Base-by-base conservation (phyloP, 2,888 invertebrate genomes). In the Boloria euphrosyne region DNA sequence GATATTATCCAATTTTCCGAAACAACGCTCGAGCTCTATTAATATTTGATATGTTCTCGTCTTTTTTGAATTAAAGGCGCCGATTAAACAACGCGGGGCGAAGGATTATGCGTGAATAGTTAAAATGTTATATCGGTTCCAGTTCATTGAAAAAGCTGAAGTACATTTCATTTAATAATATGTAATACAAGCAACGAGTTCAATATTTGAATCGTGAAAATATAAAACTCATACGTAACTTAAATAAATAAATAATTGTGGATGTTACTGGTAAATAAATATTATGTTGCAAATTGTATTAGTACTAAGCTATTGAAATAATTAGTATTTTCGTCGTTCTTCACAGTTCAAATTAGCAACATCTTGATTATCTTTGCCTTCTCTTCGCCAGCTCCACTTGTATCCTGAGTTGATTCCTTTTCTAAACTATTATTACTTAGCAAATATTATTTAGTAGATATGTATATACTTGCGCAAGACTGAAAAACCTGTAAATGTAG, bases 321-420 rank as follows among this genome's bases (percentile, higher is more conserved):
- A 10, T 38, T 38, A 38, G 10, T 38, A 22, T 3, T 22, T 22
- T 22, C 22, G 22, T 22, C 22, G 22, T 89, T 97, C 97, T 86
- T 97, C 97, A 86, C 97, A 97, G 80, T 97, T 97, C 80, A 97
- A 93, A 76, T 94, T 94, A 71, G 95, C 94, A 78, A 95, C 94
- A 76, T 95, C 95, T 73, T 96, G 95, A 68, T 96, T 96, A 74
- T 95, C 95, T 70, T 94, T 93, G 16, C 89, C 89, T 70, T 94
- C 72, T 90, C 91, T 64, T 91, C 90, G 22, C 79, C 83, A 67
- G 78, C 84, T 65, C 85, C 89, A 80, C 86, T 89, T 49, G 88
- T 89, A 66, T 91, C 90, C 90, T 91, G 22, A 1, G 22, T 22
- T 22, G 22, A 22, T 22, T 22, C 22, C 3, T 22, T 22, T 22